phyloP scores from a whole-genome alignment of 1,140 invertebrate genomes.

The Choristoneura fumiferana region DNA sequence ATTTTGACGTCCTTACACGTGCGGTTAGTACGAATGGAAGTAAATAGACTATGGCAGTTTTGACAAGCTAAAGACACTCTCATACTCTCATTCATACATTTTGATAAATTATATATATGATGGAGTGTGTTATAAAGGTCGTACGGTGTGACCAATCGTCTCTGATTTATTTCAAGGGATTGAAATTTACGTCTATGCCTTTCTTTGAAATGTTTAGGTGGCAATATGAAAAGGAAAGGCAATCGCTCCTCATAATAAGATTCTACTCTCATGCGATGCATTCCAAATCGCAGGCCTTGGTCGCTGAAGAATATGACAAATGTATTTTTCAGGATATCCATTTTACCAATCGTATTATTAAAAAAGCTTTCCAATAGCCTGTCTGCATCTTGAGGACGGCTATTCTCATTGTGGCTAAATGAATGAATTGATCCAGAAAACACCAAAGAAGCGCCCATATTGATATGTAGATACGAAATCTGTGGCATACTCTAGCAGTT shows the following conservation, averaged over 20 bases:
- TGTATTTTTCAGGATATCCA: conserved; percentile 79
- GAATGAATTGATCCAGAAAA: conserved; percentile 86
- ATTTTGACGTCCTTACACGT: conserved; percentile 88
- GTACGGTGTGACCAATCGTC: conserved; percentile 85
- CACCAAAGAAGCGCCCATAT: conserved; percentile 81
- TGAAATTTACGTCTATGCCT: conserved; percentile 79
- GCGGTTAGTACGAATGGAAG: conserved; percentile 80
- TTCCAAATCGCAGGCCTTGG: conserved; percentile 91
- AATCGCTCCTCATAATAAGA: conserved; percentile 91
- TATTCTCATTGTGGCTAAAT: conserved; percentile 84
- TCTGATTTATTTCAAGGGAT: conserved; percentile 82
- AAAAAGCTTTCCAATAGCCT: conserved; percentile 78
- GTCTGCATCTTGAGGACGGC: conserved; percentile 81
- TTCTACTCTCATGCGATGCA: conserved; percentile 83
- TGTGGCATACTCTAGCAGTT: conserved; percentile 80
- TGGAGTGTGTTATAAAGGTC: conserved; percentile 84
- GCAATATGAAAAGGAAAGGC: conserved; percentile 86
- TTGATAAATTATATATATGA: conserved; percentile 68
- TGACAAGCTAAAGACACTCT: conserved; percentile 75
- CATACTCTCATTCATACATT: conserved; percentile 49
- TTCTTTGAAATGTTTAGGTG: conserved; percentile 83
- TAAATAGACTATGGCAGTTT: conserved; percentile 84
- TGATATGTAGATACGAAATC: conserved; percentile 81
- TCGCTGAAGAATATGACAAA: conserved; percentile 90
- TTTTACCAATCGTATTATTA: conserved; percentile 65